A percentile compares a stretch with the other conserved stretches of the same genome.
These are phyloP conservation scores for Apis dorsata DNA, from an alignment of 1,140 invertebrate genomes.

Conservation along the genomic window DNA sequence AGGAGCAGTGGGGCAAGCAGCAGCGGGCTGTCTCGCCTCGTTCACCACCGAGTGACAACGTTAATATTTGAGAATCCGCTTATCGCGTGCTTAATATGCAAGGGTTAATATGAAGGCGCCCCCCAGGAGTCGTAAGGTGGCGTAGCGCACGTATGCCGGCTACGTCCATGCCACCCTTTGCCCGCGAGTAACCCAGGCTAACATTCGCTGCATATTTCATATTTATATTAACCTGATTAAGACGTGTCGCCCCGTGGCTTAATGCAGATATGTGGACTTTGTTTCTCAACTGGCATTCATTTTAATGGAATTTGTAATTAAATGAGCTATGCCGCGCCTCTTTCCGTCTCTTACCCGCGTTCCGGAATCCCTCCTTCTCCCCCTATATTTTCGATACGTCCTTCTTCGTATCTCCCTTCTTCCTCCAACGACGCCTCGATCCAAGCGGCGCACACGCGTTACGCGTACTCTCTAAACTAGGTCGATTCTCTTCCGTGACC, in stretches of 20 bases:
- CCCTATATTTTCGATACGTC: conserved; percentile 19
- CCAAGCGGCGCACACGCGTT: no score
- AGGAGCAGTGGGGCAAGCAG: conserved; percentile 49
- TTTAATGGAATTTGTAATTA: conserved; percentile 80
- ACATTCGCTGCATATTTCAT: conserved; percentile 80
- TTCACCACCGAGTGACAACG: conserved; percentile 64
- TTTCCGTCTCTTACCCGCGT: conserved; percentile 57
- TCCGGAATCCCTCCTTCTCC: background rate
- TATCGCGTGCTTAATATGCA: conserved; percentile 76
- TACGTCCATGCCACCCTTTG: conserved; percentile 68
- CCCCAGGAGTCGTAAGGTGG: conserved; percentile 76
- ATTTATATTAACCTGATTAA: conserved; percentile 82
- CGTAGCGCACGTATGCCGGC: conserved; percentile 65
- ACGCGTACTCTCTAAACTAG: background rate
- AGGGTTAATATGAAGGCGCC: conserved; percentile 77
- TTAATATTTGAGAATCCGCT: conserved; percentile 76
- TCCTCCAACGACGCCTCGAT: background rate
- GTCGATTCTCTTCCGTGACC: background rate
- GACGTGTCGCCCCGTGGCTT: conserved; percentile 78
- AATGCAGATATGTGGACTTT: conserved; percentile 80
- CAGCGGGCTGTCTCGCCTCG: conserved; percentile 56
- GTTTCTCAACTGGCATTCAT: conserved; percentile 80
- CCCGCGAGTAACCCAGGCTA: conserved; percentile 68
- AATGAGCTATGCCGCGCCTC: conserved; percentile 75
- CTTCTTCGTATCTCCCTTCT: background rate